Evolutionary conservation across 2,113 vertebrate genomes (phyloP).

Genomic region (Copsychus sechellarum): DNA sequence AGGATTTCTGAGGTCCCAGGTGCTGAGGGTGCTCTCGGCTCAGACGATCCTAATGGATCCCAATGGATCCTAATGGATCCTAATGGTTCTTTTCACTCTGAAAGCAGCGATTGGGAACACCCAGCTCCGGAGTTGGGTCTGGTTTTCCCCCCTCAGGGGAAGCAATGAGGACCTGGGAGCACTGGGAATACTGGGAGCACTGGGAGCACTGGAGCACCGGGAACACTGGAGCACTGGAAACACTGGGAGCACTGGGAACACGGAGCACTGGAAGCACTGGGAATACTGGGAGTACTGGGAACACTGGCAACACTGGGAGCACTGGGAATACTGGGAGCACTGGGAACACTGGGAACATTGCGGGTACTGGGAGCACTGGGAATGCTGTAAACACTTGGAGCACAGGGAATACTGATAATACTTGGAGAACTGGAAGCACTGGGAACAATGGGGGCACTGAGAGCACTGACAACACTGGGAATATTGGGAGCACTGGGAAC

Average conservation of each 20-base stretch:
- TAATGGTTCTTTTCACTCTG: not conserved
- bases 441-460: not conserved
- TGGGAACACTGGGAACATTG: no score
- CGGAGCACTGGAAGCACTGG: no score
- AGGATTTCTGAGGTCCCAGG: not conserved
- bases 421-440: rapidly evolving
- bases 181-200: not conserved
- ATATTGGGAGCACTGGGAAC: no score
- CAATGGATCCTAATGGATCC: not conserved
- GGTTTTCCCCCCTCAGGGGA: not conserved
- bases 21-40: not conserved
- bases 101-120: not conserved
- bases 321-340: no score
- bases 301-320: no score
- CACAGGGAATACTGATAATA: no score
- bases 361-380: not conserved
- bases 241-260: no score
- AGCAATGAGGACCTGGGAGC: not conserved
- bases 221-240: no score
- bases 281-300: no score
- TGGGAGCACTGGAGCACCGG: no score
- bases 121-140: not conserved
- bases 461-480: not conserved
- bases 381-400: not conserved
- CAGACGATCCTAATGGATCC: not conserved